Percentiles rank a stretch among this genome's conserved stretches.
phyloP scores from a whole-genome alignment of 2,888 invertebrate genomes.

The Lithophane leautieri region DNA sequence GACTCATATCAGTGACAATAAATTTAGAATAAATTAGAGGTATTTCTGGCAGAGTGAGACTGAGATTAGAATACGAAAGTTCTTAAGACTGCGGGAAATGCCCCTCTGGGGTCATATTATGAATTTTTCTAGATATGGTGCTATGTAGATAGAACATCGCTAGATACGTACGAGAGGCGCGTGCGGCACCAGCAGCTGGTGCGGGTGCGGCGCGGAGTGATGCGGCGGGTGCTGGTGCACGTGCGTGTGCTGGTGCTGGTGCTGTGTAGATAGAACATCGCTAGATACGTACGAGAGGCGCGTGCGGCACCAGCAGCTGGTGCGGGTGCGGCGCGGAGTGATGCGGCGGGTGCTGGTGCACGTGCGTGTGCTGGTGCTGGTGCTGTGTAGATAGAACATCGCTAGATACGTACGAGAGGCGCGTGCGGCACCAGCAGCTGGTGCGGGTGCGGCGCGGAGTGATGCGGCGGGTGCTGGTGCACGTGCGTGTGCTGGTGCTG shows the following conservation, averaged over 20 bases:
- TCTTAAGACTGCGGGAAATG: no score
- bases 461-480: slow-evolving; percentile 95
- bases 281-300: slow-evolving; percentile 87
- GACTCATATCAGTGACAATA: no score
- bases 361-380: slow-evolving; percentile 97
- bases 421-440: slow-evolving; percentile 64
- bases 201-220: slow-evolving; percentile 65
- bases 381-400: slow-evolving; percentile 80
- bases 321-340: slow-evolving; percentile 61
- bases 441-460: slow-evolving; percentile 61
- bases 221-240: slow-evolving; percentile 96
- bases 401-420: slow-evolving; percentile 87
- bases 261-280: slow-evolving; percentile 71
- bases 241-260: slow-evolving; percentile 97
- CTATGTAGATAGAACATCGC: slow-evolving; percentile 25
- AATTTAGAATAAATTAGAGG: no score
- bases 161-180: slow-evolving; percentile 87
- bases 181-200: slow-evolving; percentile 62
- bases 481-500: slow-evolving; percentile 98
- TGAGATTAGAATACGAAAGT: no score
- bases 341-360: slow-evolving; percentile 95
- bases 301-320: slow-evolving; percentile 62
- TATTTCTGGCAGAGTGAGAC: no score
- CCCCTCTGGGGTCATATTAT: no score
- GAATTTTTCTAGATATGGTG: slow-evolving; percentile 90